Evolutionary conservation across 1,140 invertebrate species (phyloP), one percentile per base, ranked within the genome.

Genomic region (Drosophila malerkotliana): DNA sequence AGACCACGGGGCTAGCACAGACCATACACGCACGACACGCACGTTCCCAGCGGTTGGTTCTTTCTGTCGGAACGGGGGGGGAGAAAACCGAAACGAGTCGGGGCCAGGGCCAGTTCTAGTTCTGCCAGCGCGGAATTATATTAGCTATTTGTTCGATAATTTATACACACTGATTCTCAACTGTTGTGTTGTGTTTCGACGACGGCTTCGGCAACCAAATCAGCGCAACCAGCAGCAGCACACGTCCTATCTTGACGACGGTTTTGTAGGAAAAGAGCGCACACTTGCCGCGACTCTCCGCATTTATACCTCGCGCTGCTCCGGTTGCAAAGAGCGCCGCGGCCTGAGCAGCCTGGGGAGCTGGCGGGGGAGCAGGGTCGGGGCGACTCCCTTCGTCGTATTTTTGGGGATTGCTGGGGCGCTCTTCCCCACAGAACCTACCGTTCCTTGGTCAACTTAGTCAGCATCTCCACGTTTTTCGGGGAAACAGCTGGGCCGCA

Each of bases 181-280:
- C 51, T 48, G 37, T 72, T 71, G 26, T 62, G 37, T 61, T 48
- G 59, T 68, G 71, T 53, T 85, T 87, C 63, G 64, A 74, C 82
- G 78, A 87, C 77, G 58, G 63, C 58, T 37, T 37, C 34, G 34
- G 34, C 34, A 84, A 71, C 66, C 54, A 49, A 78, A 75, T 60
- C 44, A 69, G 60, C 68, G 66, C 4, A 18, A 44, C 53, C 63
- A 75, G 53, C 67, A 26, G 75, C 45, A 44, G 78, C 61, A 79
- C 60, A 88, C 83, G 77, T 90, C 82, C 74, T 67, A 72, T 53
- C 82, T 76, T 60, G 48, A 71, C 59, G 73, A 84, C 83, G 79
- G 77, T 77, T 72, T 53, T 66, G 51, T 71, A 69, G 64, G 72
- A 89, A 85, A 82, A 90, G 81, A 89, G 72, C 76, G 72, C 58